Percentiles rank a stretch among this genome's conserved stretches.
phyloP scores from a whole-genome alignment of 2,888 invertebrate genomes.

The Eupithecia subumbrata region DNA sequence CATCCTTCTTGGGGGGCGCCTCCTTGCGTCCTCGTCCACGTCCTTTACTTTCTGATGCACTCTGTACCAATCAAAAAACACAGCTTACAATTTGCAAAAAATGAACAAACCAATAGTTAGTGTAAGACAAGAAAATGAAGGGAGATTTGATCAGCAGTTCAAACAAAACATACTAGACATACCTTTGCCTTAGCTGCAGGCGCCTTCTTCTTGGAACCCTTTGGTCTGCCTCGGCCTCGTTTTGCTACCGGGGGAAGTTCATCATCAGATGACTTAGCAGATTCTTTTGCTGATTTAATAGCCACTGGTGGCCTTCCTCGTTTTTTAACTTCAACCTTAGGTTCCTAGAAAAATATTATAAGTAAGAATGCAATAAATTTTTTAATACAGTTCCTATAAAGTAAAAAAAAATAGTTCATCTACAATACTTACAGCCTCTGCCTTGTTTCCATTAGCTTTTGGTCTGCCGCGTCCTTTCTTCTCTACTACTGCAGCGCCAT shows the following conservation, averaged over 20 bases:
- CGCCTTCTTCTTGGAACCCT: slow-evolving; percentile 82
- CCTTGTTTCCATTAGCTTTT: slow-evolving; percentile 80
- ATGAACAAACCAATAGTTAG: no score
- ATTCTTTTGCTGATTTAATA: slow-evolving; percentile 75
- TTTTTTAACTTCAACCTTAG: slow-evolving; percentile 79
- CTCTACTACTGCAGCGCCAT: slow-evolving; percentile 80
- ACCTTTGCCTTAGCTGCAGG: slow-evolving; percentile 76
- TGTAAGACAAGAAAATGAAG: not conserved
- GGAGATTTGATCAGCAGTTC: not conserved
- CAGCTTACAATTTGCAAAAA: not conserved
- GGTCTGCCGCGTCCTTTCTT: slow-evolving; percentile 82
- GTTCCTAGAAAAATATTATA: slow-evolving; percentile 60
- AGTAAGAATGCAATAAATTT: not conserved
- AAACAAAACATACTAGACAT: slow-evolving; percentile 24
- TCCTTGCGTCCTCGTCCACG: slow-evolving; percentile 81
- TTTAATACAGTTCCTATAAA: not conserved
- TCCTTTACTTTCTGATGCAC: slow-evolving; percentile 73
- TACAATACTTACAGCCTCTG: slow-evolving; percentile 54
- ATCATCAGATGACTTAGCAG: slow-evolving; percentile 81
- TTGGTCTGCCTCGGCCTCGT: slow-evolving; percentile 83
- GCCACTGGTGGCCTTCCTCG: slow-evolving; percentile 75
- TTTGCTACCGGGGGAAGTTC: slow-evolving; percentile 82
- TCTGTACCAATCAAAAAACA: slow-evolving; percentile 48
- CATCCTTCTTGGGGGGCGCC: slow-evolving; percentile 78
- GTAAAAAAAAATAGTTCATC: not conserved